Percentiles rank a stretch among this genome's conserved stretches.
Conservation (phyloP, 2,113 vertebrate species). For the Neolamprologus devosi region DNA sequence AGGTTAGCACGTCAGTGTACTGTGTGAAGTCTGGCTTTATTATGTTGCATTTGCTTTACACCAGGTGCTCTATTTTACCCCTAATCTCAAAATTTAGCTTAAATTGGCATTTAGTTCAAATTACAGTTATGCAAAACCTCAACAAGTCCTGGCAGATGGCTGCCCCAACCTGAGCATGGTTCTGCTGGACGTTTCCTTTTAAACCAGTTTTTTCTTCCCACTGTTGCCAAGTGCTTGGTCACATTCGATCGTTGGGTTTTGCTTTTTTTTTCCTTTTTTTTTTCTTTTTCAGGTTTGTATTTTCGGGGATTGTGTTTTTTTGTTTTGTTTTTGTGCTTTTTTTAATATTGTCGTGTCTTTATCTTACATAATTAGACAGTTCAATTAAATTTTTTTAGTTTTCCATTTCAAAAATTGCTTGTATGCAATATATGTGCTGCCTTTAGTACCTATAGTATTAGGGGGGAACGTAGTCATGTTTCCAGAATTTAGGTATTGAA, state of each 20-base stretch:
- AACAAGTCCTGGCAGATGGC: neutral
- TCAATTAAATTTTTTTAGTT: neutral
- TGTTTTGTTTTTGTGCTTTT: neutral
- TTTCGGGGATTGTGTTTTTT: neutral
- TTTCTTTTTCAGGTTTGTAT: no score
- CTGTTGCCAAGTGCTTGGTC: neutral
- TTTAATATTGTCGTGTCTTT: neutral
- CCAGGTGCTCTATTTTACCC: neutral
- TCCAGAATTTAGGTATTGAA: neutral
- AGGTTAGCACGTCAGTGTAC: neutral
- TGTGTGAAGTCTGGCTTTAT: neutral
- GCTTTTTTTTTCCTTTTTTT: rapidly evolving
- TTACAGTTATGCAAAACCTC: neutral
- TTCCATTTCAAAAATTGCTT: neutral
- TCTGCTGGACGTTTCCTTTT: neutral
- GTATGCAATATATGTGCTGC: neutral
- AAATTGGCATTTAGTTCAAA: neutral
- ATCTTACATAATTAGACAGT: neutral
- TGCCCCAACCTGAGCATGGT: neutral
- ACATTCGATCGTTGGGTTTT: neutral
- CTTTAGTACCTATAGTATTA: neutral
- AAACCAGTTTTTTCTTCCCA: neutral
- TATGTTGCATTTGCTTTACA: neutral
- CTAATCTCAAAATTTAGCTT: neutral
- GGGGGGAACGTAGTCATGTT: neutral